A percentile compares a stretch with the other conserved stretches of the same genome.
These are phyloP conservation scores for Merluccius polli DNA, from an alignment of 2,797 vertebrate species.

Conservation along the genomic window DNA sequence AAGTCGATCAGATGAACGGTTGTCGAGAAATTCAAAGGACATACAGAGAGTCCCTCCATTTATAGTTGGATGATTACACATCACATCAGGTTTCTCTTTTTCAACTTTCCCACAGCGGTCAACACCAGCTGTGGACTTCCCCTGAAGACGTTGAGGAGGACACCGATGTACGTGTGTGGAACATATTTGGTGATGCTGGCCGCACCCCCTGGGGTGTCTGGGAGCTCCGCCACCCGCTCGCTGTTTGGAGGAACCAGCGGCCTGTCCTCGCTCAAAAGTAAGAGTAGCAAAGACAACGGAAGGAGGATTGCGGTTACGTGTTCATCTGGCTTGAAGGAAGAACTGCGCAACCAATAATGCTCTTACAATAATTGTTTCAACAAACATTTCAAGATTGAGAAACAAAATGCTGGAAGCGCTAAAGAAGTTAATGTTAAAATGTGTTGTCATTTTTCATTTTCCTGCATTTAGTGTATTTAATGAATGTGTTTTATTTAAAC, in stretches of 20 bases:
- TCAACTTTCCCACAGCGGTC: constrained; percentile 68
- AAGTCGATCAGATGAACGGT: too few species aligned
- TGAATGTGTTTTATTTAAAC: background rate
- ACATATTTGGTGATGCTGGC: constrained; percentile 95
- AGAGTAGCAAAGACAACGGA: background rate
- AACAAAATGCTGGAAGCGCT: background rate
- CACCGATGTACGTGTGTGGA: constrained; percentile 95
- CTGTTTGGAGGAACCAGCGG: constrained; percentile 94
- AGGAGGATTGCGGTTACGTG: background rate
- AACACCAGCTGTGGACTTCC: constrained; percentile 98
- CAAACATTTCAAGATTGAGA: background rate
- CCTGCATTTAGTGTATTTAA: background rate
- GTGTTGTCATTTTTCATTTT: background rate
- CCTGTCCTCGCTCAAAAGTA: constrained; percentile 96
- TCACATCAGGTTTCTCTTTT: constrained; percentile 17
- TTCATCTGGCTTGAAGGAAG: background rate
- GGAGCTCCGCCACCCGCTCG: constrained; percentile 95
- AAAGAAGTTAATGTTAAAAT: background rate
- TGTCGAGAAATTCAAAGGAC: too few species aligned
- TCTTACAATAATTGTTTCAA: background rate
- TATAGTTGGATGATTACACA: too few species aligned
- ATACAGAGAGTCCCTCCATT: too few species aligned
- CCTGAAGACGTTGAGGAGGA: constrained; percentile 90
- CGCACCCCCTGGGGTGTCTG: constrained; percentile 90
- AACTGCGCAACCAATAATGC: background rate